phyloP scores from a whole-genome alignment of 2,888 invertebrate genomes.

The Agrilus cyanescens region DNA sequence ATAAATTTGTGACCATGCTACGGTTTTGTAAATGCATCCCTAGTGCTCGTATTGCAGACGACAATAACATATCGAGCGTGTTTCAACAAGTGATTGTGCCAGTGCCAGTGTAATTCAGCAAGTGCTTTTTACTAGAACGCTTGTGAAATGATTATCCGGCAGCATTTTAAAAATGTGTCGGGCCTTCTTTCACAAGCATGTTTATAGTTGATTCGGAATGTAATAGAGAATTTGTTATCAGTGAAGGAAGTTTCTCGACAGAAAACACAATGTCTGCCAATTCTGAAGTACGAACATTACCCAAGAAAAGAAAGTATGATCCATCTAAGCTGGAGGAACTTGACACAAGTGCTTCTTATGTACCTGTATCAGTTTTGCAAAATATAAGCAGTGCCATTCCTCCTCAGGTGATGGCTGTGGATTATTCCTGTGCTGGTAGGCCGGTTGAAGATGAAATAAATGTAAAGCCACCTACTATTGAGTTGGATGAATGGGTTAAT shows the following conservation, averaged over 20 bases:
- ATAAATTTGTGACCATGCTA: no score
- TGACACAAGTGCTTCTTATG: slow-evolving; percentile 30
- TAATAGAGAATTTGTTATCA: slow-evolving; percentile 4
- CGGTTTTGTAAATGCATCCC: no score
- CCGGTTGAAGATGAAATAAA: slow-evolving; percentile 25
- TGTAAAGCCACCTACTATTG: slow-evolving; percentile 41
- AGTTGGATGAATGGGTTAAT: slow-evolving; percentile 88
- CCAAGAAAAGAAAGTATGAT: slow-evolving; percentile 86
- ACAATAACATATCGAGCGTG: no score
- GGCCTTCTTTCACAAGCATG: neutral
- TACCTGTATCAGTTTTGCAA: slow-evolving; percentile 33
- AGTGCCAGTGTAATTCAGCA: no score
- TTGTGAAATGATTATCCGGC: no score
- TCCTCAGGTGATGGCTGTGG: slow-evolving; percentile 31
- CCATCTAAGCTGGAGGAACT: slow-evolving; percentile 65
- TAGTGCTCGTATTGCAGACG: no score
- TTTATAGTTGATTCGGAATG: slow-evolving; percentile 5
- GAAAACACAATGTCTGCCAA: slow-evolving; percentile 9
- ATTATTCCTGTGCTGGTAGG: slow-evolving; percentile 28
- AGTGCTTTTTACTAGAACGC: no score
- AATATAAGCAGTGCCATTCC: slow-evolving; percentile 30
- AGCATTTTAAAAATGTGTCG: no score
- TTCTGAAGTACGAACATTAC: slow-evolving; percentile 58
- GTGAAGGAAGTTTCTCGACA: neutral
- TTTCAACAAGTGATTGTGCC: no score